Conservation (phyloP, 2,113 vertebrate species). For the Quiscalus mexicanus region DNA sequence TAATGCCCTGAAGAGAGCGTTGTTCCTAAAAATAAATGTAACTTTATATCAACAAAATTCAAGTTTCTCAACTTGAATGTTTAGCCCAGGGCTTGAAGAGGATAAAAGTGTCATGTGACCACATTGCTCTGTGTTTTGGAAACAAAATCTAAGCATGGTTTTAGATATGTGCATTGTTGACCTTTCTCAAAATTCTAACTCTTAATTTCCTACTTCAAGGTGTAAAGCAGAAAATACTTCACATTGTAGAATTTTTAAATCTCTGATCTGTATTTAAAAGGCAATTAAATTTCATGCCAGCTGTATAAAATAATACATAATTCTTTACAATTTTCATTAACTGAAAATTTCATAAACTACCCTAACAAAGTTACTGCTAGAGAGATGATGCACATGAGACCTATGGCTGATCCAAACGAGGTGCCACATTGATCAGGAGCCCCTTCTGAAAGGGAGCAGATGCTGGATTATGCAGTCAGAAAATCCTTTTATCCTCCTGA, state of each 20-base stretch:
- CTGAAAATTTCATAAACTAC: background rate
- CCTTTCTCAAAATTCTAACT: background rate
- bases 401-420: background rate
- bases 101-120: background rate
- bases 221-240: background rate
- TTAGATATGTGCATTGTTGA: background rate
- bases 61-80: conserved; percentile 14
- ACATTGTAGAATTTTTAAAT: background rate
- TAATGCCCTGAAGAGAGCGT: background rate
- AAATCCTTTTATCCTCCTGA: background rate
- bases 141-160: background rate
- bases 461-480: background rate
- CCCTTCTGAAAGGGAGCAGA: background rate
- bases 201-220: background rate
- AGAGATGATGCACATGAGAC: background rate
- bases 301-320: background rate
- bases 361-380: background rate
- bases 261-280: background rate
- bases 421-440: background rate
- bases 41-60: conserved; percentile 23
- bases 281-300: background rate
- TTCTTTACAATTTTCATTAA: background rate
- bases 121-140: background rate
- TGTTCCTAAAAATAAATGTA: conserved; percentile 41
- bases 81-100: background rate